These are phyloP conservation scores for Solea solea DNA, from an alignment of 2,113 vertebrate genomes.

Conservation along the genomic window DNA sequence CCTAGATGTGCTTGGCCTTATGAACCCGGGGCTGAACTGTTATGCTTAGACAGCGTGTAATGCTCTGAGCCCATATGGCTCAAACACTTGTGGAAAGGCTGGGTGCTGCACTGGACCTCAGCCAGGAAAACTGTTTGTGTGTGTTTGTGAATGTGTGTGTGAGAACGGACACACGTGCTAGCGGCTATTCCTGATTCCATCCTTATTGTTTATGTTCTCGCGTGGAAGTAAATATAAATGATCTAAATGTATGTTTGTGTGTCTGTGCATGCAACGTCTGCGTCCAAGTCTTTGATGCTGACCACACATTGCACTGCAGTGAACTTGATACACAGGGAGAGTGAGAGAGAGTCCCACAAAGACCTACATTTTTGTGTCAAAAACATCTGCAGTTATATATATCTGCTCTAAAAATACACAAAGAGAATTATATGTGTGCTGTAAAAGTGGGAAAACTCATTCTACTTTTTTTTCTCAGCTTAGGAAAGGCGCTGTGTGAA, in stretches of 20 bases:
- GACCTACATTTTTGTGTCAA: constrained; percentile 54
- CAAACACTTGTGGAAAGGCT: constrained; percentile 16
- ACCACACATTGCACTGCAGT: constrained; percentile 50
- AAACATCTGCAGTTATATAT: constrained; percentile 65
- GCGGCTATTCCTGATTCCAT: constrained; percentile 41
- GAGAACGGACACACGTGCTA: constrained; percentile 15
- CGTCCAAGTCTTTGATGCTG: constrained; percentile 66
- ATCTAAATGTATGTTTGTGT: constrained; percentile 53
- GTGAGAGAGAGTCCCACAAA: constrained; percentile 35
- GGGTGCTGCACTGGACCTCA: constrained; percentile 13
- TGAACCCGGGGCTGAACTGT: constrained; percentile 48
- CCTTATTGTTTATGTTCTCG: constrained; percentile 46
- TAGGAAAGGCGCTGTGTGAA: constrained; percentile 14
- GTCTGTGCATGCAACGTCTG: constrained; percentile 51
- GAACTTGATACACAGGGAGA: constrained; percentile 26
- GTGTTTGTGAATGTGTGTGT: constrained; percentile 7
- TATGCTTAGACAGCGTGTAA: constrained; percentile 56
- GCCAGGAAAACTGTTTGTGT: constrained; percentile 28
- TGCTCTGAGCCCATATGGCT: constrained; percentile 6
- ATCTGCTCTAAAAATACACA: constrained; percentile 49
- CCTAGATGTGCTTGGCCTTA: constrained; percentile 69
- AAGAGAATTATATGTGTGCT: constrained; percentile 43
- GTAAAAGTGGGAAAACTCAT: constrained; percentile 30
- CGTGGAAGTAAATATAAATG: constrained; percentile 60
- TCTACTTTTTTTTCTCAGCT: constrained; percentile 1